A percentile compares a stretch with the other conserved stretches of the same genome.
These are phyloP conservation scores for Pionites leucogaster DNA, from an alignment of 2,113 vertebrate genomes.

Conservation along the genomic window DNA sequence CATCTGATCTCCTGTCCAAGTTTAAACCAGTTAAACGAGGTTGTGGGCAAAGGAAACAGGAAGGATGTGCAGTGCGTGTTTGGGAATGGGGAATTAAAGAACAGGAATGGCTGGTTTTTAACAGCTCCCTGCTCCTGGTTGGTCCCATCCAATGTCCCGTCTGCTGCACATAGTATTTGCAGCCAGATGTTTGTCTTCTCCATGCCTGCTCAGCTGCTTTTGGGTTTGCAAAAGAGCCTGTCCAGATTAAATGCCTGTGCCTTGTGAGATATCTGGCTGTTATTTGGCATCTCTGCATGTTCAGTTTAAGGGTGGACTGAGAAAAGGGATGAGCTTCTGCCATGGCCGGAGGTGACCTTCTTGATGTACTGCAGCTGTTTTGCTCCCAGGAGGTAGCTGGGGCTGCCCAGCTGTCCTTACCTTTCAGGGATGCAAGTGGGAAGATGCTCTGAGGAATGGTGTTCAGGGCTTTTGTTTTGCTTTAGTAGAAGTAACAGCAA, in stretches of 20 bases:
- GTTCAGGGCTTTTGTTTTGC: background rate
- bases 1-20: background rate
- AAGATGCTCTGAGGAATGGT: background rate
- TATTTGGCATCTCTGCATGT: background rate
- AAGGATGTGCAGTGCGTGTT: accelerated
- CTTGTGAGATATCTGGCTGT: background rate
- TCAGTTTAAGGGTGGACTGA: background rate
- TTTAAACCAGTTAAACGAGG: background rate
- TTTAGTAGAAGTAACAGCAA: background rate
- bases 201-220: accelerated
- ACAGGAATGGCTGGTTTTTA: background rate
- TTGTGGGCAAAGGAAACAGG: background rate
- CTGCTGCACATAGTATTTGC: accelerated
- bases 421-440: background rate
- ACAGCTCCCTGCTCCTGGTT: background rate
- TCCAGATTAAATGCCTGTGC: too few relatives aligned
- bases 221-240: background rate
- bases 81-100: accelerated
- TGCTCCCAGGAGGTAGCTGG: background rate
- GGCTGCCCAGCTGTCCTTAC: background rate
- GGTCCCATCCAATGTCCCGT: accelerated
- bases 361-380: background rate
- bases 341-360: background rate
- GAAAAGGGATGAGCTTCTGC: background rate
- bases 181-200: background rate